A percentile compares a stretch with the other conserved stretches of the same genome.
phyloP scores from a whole-genome alignment of 2,888 invertebrate genomes.

The Xanthia icteritia region DNA sequence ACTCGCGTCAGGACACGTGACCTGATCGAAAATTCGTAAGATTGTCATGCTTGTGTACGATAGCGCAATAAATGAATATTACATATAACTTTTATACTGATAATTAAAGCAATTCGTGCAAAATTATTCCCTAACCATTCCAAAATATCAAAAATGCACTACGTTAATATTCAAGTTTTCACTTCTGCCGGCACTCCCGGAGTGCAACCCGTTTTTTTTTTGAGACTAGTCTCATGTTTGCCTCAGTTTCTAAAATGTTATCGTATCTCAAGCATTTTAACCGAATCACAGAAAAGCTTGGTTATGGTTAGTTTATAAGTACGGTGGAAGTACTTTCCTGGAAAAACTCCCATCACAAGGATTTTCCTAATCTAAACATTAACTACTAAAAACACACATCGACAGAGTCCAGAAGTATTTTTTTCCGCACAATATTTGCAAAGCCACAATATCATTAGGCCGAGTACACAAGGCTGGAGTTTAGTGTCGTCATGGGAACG shows the following conservation, averaged over 20 bases:
- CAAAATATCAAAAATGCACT: too few relatives aligned
- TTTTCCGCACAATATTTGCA: constrained; percentile 47
- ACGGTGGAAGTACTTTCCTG: background rate
- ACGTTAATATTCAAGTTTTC: too few relatives aligned
- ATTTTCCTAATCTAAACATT: background rate
- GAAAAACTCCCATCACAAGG: background rate
- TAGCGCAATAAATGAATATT: too few relatives aligned
- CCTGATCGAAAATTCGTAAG: too few relatives aligned
- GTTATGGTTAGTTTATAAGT: background rate
- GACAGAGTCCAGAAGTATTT: constrained; percentile 7
- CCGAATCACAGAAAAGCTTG: background rate
- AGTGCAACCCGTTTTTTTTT: too few relatives aligned
- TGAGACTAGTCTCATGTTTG: background rate
- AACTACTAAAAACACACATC: constrained; percentile 33
- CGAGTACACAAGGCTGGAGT: constrained; percentile 59
- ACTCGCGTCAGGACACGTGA: too few relatives aligned
- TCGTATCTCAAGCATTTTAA: background rate
- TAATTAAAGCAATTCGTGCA: too few relatives aligned
- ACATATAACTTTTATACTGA: too few relatives aligned
- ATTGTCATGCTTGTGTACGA: too few relatives aligned
- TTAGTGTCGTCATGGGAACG: constrained; percentile 58
- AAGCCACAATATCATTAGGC: constrained; percentile 64
- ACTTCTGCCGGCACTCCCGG: too few relatives aligned
- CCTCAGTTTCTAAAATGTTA: background rate
- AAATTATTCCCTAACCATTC: too few relatives aligned